phyloP scores from a whole-genome alignment of 2,113 vertebrate species.

The Pygoscelis adeliae region DNA sequence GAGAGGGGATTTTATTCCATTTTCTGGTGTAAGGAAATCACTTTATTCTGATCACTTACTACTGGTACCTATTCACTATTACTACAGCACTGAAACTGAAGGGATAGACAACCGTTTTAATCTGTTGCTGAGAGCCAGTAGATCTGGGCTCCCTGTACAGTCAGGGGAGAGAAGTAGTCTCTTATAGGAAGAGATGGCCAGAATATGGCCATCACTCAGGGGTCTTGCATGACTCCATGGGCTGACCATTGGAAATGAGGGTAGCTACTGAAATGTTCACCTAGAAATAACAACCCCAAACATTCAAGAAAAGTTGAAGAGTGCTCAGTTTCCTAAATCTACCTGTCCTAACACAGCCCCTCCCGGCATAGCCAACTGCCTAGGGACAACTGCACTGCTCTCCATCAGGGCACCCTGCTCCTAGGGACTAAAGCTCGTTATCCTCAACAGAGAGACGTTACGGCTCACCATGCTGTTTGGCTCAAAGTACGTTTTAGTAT shows the following conservation, averaged over 20 bases:
- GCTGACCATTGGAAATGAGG: background rate
- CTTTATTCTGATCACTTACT: background rate
- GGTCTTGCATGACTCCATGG: background rate
- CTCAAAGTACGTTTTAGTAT: background rate
- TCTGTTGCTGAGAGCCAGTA: background rate
- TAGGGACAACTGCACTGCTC: background rate
- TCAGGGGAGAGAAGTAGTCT: background rate
- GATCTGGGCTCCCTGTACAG: background rate
- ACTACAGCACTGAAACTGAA: background rate
- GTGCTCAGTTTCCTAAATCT: background rate
- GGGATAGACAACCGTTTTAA: background rate
- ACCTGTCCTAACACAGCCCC: background rate
- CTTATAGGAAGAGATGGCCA: background rate
- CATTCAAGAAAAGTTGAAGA: background rate
- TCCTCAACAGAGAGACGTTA: background rate
- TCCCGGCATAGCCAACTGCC: accelerated
- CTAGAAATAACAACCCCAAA: background rate
- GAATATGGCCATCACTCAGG: background rate
- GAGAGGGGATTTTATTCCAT: background rate
- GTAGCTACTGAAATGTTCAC: background rate
- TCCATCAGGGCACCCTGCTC: background rate
- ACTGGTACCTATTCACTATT: background rate
- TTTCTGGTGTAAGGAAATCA: background rate
- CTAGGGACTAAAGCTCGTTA: background rate
- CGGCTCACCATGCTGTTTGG: background rate